Base-by-base conservation (phyloP, 2,888 invertebrate genomes). In the Lysandra bellargus region DNA sequence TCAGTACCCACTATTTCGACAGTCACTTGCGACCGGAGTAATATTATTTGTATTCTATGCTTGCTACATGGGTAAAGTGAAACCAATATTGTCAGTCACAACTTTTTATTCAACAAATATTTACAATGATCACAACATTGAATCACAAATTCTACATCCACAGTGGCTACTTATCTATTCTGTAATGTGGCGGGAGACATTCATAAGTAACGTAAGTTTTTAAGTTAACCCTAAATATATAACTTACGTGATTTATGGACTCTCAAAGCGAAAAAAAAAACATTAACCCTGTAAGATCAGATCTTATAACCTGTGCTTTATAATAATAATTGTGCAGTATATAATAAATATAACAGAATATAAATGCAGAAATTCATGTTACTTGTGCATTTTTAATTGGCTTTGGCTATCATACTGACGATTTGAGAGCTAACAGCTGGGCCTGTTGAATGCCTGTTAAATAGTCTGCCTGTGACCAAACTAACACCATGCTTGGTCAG, bases 91-190 rank as follows among this genome's bases (percentile, higher is more conserved):
- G 60, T 30, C 64, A 80, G 53, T 80, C 78, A 72, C 61, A 78
- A 80, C 76, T 81, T 79, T 82, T 80, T 83, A 80, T 82, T 85
- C 85, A 87, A 89, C 87, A 86, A 82, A 85, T 88, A 88, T 88
- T 87, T 88, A 90, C 88, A 90, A 80, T 84, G 82, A 84, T 86
- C 87, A 89, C 89, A 89, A 88, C 76, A 76, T 76, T 33, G 57
- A 76, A 33, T 57, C 49, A 76, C 57, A 76, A 75, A 76, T 33
- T 76, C 76, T 76, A 76, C 76, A 76, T 76, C 44, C 75, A 75
- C 30, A 7, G 30, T 57, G 33, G 53, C 49, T 76, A 76, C 17
- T 33, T n/a, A 49, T 75, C 75, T 69, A 69, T 69, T 33, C 69
- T 33, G 69, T 69, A 69, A 64, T 57, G 57, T 53, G 14, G 53